These are phyloP conservation scores for Aselliscus stoliczkanus DNA, from an alignment of 2,797 vertebrate genomes.

Conservation along the genomic window DNA sequence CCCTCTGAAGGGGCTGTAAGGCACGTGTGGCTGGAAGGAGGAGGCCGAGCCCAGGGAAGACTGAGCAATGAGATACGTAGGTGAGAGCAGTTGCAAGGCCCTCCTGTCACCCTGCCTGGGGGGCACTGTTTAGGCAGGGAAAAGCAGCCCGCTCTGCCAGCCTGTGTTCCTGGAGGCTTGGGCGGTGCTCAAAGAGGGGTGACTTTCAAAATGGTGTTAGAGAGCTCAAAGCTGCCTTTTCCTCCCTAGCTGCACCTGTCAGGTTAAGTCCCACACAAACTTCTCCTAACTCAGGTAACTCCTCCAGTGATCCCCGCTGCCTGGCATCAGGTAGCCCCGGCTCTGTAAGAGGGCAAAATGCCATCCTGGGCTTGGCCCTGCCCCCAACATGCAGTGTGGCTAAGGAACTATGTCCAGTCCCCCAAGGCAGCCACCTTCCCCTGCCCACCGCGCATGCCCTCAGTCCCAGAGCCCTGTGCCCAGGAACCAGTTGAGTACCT, in stretches of 20 bases:
- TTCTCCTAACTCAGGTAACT: neutral
- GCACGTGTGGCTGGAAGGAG: conserved; percentile 87
- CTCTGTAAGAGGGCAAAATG: neutral
- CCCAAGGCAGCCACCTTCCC: neutral
- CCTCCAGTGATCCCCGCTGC: neutral
- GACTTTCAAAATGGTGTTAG: neutral
- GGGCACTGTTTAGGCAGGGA: neutral
- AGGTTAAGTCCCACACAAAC: neutral
- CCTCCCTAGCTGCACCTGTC: neutral
- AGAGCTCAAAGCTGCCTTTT: neutral
- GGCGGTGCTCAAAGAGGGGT: fast-evolving
- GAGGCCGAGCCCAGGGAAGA: conserved; percentile 87
- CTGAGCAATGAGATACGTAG: conserved; percentile 78
- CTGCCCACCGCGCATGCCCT: neutral
- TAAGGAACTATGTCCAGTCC: neutral
- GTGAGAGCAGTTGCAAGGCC: conserved; percentile 15
- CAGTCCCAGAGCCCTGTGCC: neutral
- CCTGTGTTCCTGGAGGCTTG: too few relatives aligned
- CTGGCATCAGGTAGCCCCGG: neutral
- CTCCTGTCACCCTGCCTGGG: neutral
- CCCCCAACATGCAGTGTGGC: neutral
- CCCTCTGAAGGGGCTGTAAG: conserved; percentile 90
- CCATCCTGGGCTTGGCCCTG: neutral
- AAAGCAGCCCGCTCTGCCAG: neutral
- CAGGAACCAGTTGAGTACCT: fast-evolving